Conservation (phyloP, 2,888 invertebrate genomes). For the Dorcus parallelipipedus region DNA sequence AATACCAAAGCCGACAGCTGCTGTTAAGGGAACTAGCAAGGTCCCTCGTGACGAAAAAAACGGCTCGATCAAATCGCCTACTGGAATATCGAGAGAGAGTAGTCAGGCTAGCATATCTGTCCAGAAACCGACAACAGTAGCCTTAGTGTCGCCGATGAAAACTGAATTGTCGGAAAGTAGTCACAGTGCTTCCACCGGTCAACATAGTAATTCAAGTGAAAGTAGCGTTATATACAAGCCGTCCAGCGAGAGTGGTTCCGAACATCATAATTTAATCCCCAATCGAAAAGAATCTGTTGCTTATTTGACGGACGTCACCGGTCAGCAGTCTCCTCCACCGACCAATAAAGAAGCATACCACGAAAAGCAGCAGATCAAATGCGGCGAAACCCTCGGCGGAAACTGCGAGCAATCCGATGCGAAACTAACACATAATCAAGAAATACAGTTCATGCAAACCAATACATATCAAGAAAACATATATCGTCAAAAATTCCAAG, state of each 20-base stretch:
- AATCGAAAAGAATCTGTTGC: slow-evolving; percentile 58
- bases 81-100: slow-evolving; percentile 40
- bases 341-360: slow-evolving; percentile 33
- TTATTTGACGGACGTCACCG: slow-evolving; percentile 42
- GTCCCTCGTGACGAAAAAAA: slow-evolving; percentile 60
- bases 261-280: slow-evolving; percentile 48
- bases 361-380: not conserved
- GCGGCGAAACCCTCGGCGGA: slow-evolving; percentile 1
- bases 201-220: slow-evolving; percentile 69
- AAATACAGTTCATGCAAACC: not conserved
- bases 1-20: slow-evolving; percentile 88
- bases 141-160: slow-evolving; percentile 71
- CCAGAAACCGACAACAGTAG: slow-evolving; percentile 40
- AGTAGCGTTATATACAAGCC: slow-evolving; percentile 72
- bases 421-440: not conserved
- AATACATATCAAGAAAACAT: slow-evolving; percentile 10
- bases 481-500: slow-evolving; percentile 11
- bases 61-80: slow-evolving; percentile 39
- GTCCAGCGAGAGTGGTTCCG: slow-evolving; percentile 69
- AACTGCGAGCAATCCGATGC: not conserved
- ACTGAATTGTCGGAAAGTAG: slow-evolving; percentile 64
- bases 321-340: slow-evolving; percentile 24
- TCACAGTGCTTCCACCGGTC: slow-evolving; percentile 63
- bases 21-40: slow-evolving; percentile 87
- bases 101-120: slow-evolving; percentile 36